Conservation (phyloP, 2,113 vertebrate genomes). For the Irena cyanogastra region DNA sequence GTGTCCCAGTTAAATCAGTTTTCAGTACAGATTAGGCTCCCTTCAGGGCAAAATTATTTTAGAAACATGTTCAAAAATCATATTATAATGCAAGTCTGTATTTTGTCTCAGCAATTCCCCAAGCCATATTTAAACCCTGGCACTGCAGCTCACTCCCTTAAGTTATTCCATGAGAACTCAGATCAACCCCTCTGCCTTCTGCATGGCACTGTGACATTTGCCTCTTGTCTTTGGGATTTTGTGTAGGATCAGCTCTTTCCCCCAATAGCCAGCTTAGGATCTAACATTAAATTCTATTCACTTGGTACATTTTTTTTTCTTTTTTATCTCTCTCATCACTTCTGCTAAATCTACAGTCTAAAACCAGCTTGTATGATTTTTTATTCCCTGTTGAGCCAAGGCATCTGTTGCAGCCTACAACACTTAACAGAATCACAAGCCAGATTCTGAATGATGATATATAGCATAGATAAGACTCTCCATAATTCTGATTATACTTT, state of each 20-base stretch:
- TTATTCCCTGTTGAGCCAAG: constrained; percentile 28
- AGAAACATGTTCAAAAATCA: neutral
- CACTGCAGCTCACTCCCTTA: neutral
- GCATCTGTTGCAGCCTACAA: constrained; percentile 40
- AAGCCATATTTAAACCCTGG: neutral
- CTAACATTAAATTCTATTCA: neutral
- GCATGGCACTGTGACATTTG: neutral
- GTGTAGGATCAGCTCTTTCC: neutral
- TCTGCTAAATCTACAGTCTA: neutral
- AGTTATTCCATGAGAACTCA: neutral
- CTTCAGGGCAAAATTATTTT: constrained; percentile 19
- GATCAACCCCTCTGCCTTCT: neutral
- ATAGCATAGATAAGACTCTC: neutral
- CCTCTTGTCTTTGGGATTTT: neutral
- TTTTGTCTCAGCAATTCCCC: neutral
- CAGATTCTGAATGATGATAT: neutral
- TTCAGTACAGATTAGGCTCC: neutral
- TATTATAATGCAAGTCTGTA: neutral
- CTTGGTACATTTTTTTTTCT: neutral
- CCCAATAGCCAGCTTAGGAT: neutral
- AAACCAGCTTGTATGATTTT: constrained; percentile 18
- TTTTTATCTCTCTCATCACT: neutral
- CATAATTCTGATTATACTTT: neutral
- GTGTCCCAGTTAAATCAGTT: neutral
- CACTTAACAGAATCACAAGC: neutral